Conservation (phyloP, 1,140 invertebrate species). For the Musca domestica region DNA sequence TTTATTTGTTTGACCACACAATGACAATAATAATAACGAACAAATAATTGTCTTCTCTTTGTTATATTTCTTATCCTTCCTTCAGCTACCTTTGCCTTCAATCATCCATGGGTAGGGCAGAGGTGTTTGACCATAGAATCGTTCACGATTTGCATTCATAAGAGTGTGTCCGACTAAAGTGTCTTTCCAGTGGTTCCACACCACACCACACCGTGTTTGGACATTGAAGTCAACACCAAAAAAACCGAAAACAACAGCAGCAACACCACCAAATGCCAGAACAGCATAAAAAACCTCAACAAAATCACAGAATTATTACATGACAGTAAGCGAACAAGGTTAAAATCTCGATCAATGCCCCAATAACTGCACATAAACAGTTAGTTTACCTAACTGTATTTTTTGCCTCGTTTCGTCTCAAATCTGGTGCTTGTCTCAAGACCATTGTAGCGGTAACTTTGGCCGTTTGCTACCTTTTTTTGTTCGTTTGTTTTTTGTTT, state of each 20-base stretch:
- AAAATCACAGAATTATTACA: conserved; percentile 15
- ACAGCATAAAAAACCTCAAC: background rate
- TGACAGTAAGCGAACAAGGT: conserved; percentile 13
- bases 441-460: background rate
- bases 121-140: background rate
- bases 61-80: too few relatives aligned
- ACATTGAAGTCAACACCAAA: too few relatives aligned
- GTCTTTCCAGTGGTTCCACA: background rate
- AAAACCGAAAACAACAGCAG: too few relatives aligned
- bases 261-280: background rate
- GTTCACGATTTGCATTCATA: conserved; percentile 16
- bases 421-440: background rate
- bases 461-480: too few relatives aligned
- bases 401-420: background rate
- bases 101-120: background rate
- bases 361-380: conserved; percentile 3
- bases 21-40: too few relatives aligned
- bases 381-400: conserved; percentile 5
- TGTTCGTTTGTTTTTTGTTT: too few relatives aligned
- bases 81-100: too few relatives aligned
- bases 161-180: conserved; percentile 17
- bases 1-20: too few relatives aligned
- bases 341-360: conserved; percentile 21
- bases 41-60: too few relatives aligned
- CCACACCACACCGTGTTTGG: too few relatives aligned